Conservation (phyloP, 2,888 invertebrate genomes). For the Leptinotarsa juncta region DNA sequence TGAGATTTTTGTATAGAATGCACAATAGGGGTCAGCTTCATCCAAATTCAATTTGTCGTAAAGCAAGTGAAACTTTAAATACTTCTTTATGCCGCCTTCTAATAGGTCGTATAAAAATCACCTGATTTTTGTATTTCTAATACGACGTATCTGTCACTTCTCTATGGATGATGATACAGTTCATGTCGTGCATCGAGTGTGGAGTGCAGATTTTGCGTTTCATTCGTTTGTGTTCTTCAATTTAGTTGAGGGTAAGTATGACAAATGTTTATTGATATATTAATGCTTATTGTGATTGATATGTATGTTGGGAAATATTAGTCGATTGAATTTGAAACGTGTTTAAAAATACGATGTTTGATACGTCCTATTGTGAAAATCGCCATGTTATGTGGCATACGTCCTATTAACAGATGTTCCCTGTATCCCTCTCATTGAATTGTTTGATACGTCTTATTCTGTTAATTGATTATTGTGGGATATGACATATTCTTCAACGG, state of each 20-base stretch:
- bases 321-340: slow-evolving; percentile 1
- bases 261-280: slow-evolving; percentile 1
- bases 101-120: neutral
- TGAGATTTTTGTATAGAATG: too few species aligned
- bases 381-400: neutral
- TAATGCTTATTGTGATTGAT: slow-evolving; percentile 6
- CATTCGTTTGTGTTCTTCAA: neutral
- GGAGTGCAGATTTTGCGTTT: slow-evolving; percentile 9
- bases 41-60: too few species aligned
- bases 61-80: neutral
- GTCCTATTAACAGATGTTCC: slow-evolving; percentile 6
- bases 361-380: too few species aligned
- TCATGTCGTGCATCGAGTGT: slow-evolving; percentile 7
- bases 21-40: too few species aligned
- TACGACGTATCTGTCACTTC: slow-evolving; percentile 13
- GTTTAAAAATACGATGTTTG: too few species aligned
- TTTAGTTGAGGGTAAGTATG: neutral
- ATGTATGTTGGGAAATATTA: slow-evolving; percentile 1
- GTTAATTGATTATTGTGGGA: slow-evolving; percentile 8
- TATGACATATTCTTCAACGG: slow-evolving; percentile 11
- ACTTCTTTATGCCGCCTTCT: neutral
- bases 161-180: slow-evolving; percentile 11
- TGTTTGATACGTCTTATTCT: slow-evolving; percentile 5
- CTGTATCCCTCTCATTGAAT: neutral
- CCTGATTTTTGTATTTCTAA: neutral